Conservation (phyloP, 2,797 vertebrate species). For the Gymnothorax javanicus region DNA sequence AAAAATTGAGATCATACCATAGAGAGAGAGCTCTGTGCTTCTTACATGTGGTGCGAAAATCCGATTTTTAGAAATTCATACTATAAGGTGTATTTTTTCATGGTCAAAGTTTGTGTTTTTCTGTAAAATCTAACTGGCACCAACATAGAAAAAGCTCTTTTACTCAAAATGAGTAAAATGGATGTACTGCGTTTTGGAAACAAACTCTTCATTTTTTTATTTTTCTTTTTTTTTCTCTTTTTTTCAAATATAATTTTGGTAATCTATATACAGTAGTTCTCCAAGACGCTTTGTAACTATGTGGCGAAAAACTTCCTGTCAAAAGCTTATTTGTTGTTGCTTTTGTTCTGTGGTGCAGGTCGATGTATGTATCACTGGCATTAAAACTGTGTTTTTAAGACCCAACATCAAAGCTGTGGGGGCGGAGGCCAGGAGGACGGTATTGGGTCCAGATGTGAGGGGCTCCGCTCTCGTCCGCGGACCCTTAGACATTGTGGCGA, state of each 20-base stretch:
- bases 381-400: conserved; percentile 17
- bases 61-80: too few relatives aligned
- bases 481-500: neutral
- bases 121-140: too few relatives aligned
- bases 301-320: neutral
- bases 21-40: too few relatives aligned
- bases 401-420: conserved; percentile 11
- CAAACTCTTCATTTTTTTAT: too few relatives aligned
- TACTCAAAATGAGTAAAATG: too few relatives aligned
- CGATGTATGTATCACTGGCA: neutral
- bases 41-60: too few relatives aligned
- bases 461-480: neutral
- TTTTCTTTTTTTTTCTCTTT: neutral
- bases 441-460: conserved; percentile 27
- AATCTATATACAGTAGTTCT: neutral
- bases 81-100: too few relatives aligned
- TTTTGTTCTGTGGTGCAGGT: neutral
- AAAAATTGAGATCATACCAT: too few relatives aligned
- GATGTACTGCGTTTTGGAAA: too few relatives aligned
- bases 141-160: too few relatives aligned
- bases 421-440: neutral
- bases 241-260: neutral
- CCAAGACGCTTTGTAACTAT: neutral
- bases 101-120: too few relatives aligned
- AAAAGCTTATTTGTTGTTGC: neutral